Evolutionary conservation across 2,888 invertebrate species (phyloP), one percentile per base, ranked within the genome.

Genomic region (Frankliniella intonsa): DNA sequence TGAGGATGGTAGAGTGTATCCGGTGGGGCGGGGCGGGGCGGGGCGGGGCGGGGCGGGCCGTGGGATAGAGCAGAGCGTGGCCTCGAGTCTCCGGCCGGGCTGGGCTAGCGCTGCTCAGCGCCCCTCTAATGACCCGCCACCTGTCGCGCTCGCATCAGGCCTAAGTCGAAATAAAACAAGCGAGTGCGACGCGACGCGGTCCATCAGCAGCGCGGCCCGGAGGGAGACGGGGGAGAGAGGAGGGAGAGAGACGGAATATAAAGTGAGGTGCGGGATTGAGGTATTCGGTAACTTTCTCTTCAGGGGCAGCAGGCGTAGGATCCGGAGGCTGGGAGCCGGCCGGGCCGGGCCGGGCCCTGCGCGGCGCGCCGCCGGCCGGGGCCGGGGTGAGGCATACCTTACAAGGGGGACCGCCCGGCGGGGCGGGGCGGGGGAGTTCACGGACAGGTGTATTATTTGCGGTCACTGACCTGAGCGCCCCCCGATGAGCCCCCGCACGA

Each of bases 251-350:
- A 22, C 22, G 22, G 22, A n/a, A 69, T 69, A 69, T n/a, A n/a
- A 22, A 19, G 69, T 11, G 69, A 22, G n/a, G 69, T 22, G 69
- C 69, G 22, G 69, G 69, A 69, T 69, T 69, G 69, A 69, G 69
- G 69, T 69, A 69, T 69, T 69, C 69, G 69, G 69, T 69, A 69
- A 69, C 69, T 69, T 69, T 69, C 69, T 69, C 69, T 5, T 38
- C 69, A 22, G 22, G 69, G 69, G 69, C 69, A 22, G 22, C 11
- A 22, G 62, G 62, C 55, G 55, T 38, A 9, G 69, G 22, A 22
- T 69, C 69, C 69, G 69, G 69, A 69, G 69, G 22, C 69, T 69
- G 69, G 69, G 69, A 69, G 69, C 69, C 22, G 69, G 69, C 11
- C 19, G 69, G n/a, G 69, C 22, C 69, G 69, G 69, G 22, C 22